These are phyloP conservation scores for Spermophilus dauricus DNA, from an alignment of 2,113 vertebrate species.

Conservation along the genomic window DNA sequence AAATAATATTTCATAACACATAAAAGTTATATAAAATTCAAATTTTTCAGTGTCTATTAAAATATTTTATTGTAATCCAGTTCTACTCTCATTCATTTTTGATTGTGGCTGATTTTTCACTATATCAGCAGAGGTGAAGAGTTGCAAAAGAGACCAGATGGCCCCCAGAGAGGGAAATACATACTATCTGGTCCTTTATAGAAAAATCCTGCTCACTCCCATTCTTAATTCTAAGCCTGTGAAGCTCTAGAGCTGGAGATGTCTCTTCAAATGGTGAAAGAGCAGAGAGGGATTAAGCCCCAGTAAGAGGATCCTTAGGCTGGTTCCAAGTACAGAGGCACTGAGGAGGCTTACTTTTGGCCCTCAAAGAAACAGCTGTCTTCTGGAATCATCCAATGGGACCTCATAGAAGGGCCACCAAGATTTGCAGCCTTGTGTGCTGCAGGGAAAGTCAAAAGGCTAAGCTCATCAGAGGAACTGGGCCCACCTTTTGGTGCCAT, in stretches of 20 bases:
- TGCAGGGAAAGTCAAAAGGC: not conserved
- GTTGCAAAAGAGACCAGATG: not conserved
- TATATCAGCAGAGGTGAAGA: not conserved
- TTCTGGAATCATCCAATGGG: not conserved
- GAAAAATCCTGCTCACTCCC: not conserved
- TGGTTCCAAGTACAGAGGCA: not conserved
- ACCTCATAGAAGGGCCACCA: not conserved
- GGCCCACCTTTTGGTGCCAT: not conserved
- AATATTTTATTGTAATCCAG: slow-evolving; percentile 19
- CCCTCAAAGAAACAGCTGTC: not conserved
- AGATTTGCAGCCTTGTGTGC: not conserved
- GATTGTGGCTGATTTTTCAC: not conserved
- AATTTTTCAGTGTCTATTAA: not conserved
- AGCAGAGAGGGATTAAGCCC: not conserved
- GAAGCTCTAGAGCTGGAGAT: not conserved
- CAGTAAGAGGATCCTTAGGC: not conserved
- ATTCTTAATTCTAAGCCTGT: not conserved
- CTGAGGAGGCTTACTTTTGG: not conserved
- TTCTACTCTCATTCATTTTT: not conserved
- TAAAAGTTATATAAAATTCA: slow-evolving; percentile 47
- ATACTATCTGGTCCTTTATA: not conserved
- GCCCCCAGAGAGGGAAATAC: not conserved
- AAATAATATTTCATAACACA: not conserved
- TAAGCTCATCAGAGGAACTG: not conserved
- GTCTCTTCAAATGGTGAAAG: not conserved